A percentile compares a stretch with the other conserved stretches of the same genome.
phyloP scores from a whole-genome alignment of 2,888 invertebrate genomes.

The Cistogaster globosa region DNA sequence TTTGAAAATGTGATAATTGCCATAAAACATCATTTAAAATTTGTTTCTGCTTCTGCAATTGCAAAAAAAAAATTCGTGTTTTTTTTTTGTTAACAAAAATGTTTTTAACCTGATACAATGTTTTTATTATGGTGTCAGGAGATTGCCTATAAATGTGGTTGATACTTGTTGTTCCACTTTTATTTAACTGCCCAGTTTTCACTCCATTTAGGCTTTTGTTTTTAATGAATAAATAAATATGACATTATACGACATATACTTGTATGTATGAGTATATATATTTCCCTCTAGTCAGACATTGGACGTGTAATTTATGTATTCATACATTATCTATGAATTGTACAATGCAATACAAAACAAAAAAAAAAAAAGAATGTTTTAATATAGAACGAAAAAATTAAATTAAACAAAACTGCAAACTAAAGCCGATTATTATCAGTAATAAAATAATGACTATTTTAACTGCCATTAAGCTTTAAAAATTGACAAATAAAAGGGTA shows the following conservation, averaged over 20 bases:
- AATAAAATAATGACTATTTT: constrained; percentile 43
- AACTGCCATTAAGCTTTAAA: constrained; percentile 32
- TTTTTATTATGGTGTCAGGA: constrained; percentile 35
- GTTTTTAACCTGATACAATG: constrained; percentile 52
- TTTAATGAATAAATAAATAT: constrained; percentile 51
- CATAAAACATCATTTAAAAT: constrained; percentile 42
- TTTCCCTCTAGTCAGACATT: constrained; percentile 5
- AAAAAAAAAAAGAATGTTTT: constrained; percentile 7
- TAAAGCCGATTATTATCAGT: constrained; percentile 68
- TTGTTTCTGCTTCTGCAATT: neutral
- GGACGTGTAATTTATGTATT: constrained; percentile 45
- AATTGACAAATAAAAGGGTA: constrained; percentile 4
- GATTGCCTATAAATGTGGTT: neutral
- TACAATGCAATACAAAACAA: neutral
- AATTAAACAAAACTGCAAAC: constrained; percentile 45
- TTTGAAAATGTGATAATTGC: constrained; percentile 51
- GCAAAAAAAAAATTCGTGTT: too few relatives aligned
- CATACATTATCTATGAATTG: constrained; percentile 54
- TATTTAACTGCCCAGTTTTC: constrained; percentile 46
- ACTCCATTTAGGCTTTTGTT: constrained; percentile 51
- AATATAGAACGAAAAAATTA: constrained; percentile 3
- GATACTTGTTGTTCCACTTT: constrained; percentile 2
- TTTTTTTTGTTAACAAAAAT: constrained; percentile 31
- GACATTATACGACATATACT: constrained; percentile 4
- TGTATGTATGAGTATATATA: neutral